Base-by-base conservation (phyloP, 2,113 vertebrate species). In the Actinemys pallida region DNA sequence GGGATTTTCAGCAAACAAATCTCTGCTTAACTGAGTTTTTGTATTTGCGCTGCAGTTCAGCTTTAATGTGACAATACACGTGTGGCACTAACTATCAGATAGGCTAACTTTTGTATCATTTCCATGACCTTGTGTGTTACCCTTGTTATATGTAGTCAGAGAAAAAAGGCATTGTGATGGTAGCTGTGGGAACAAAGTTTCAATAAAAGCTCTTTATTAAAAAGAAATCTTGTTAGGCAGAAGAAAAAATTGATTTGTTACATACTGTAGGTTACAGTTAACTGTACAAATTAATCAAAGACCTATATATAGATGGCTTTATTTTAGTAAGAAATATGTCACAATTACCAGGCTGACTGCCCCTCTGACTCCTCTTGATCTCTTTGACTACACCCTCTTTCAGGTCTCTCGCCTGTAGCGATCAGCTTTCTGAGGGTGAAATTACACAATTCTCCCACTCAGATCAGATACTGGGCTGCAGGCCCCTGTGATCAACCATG, bases 361-460 rank as follows among this genome's bases (percentile, higher is more conserved):
- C 65, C n/a, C 65, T 69, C n/a, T 72, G 65, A 72, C n/a, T 9
- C 35, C 35, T 39, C n/a, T 39, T 72, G 65, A 39, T 39, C n/a
- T 72, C 65, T 72, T 39, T 72, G 65, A 39, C 16, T 20, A 65
- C 35, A 19, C 35, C 65, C 65, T 62, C 19, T 72, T 22, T 72
- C n/a, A 72, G n/a, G 35, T 72, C 65, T 72, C 35, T 39, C 2
- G 4, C n/a, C 65, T 72, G 17, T 72, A 39, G n/a, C 19, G 5
- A 39, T 72, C 65, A 6, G 9, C 22, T 87, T 90, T 65, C 27
- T 49, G 86, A 10, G 27, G 39, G 0, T 6, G 62, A 1, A 1
- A 0, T 45, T 4, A 0, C 35, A 7, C 10, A 1, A 0, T 1
- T 69, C 56, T 49, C 79, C 17, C 2, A 24, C 47, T 82, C 29